A percentile compares a stretch with the other conserved stretches of the same genome.
Evolutionary conservation across 2,113 vertebrate genomes (phyloP).

Genomic region (Aptenodytes forsteri): DNA sequence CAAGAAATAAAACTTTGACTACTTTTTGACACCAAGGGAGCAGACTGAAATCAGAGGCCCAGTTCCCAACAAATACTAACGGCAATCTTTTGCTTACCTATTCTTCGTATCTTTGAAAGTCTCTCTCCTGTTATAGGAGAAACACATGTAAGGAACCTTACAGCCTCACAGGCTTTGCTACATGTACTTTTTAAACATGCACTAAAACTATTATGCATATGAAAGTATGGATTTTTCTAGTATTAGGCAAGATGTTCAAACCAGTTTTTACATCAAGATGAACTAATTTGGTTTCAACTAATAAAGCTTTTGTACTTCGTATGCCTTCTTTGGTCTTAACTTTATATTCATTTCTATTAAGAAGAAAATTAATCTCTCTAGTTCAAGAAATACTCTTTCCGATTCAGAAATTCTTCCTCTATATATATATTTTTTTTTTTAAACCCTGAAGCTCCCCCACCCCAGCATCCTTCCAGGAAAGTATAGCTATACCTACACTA

Average conservation of each 20-base stretch:
- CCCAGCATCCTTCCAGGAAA: not conserved
- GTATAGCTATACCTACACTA: not conserved
- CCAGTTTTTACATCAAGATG: not conserved
- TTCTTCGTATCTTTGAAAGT: conserved; percentile 59
- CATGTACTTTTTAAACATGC: not conserved
- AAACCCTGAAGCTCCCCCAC: not conserved
- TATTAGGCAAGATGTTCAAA: not conserved
- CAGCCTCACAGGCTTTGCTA: conserved; percentile 24
- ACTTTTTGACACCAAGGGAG: not conserved
- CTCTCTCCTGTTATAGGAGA: conserved; percentile 64
- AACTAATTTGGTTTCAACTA: not conserved
- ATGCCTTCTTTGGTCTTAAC: not conserved
- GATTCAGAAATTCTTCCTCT: not conserved
- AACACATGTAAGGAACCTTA: conserved; percentile 58
- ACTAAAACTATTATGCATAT: not conserved
- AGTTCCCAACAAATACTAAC: conserved; percentile 36
- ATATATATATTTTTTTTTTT: no score
- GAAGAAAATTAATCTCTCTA: not conserved
- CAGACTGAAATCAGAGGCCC: conserved; percentile 5
- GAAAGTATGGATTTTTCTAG: not conserved
- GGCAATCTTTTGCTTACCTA: conserved; percentile 54
- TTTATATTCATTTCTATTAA: not conserved
- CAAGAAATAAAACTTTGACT: not conserved
- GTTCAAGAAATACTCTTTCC: not conserved
- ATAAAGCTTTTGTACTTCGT: not conserved